Conservation (phyloP, 2,113 vertebrate genomes). For the Castor canadensis region DNA sequence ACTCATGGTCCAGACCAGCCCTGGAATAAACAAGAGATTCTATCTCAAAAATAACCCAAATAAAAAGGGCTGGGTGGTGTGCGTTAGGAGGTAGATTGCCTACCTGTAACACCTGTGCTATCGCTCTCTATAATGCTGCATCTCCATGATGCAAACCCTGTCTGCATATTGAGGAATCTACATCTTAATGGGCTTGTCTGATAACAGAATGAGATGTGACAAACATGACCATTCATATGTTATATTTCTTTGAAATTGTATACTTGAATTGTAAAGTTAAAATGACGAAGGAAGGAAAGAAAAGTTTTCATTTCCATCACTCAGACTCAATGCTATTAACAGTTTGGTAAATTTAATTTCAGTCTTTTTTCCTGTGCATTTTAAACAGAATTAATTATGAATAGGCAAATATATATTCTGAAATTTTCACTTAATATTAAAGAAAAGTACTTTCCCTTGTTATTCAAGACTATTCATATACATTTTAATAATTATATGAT, state of each 20-base stretch:
- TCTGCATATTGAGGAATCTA: neutral
- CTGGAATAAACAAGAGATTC: too few relatives aligned
- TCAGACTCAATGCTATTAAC: neutral
- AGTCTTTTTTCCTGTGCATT: neutral
- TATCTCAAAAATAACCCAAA: too few relatives aligned
- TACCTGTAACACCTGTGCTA: neutral
- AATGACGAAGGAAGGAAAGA: neutral
- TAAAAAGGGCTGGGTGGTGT: too few relatives aligned
- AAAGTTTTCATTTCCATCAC: neutral
- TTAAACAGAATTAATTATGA: slow-evolving; percentile 13
- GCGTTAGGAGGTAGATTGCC: too few relatives aligned
- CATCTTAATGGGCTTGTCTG: neutral
- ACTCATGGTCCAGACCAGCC: too few relatives aligned
- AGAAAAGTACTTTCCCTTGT: neutral
- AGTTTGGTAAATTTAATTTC: slow-evolving; percentile 9
- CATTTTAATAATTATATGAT: neutral
- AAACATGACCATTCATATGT: neutral
- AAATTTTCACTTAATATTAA: neutral
- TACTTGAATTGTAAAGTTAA: neutral
- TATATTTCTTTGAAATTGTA: neutral
- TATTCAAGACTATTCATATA: neutral
- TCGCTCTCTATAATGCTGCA: neutral
- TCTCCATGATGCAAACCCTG: neutral
- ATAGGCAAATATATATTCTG: neutral
- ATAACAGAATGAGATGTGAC: neutral